phyloP scores from a whole-genome alignment of 2,888 invertebrate species.

The Hecatera dysodea region DNA sequence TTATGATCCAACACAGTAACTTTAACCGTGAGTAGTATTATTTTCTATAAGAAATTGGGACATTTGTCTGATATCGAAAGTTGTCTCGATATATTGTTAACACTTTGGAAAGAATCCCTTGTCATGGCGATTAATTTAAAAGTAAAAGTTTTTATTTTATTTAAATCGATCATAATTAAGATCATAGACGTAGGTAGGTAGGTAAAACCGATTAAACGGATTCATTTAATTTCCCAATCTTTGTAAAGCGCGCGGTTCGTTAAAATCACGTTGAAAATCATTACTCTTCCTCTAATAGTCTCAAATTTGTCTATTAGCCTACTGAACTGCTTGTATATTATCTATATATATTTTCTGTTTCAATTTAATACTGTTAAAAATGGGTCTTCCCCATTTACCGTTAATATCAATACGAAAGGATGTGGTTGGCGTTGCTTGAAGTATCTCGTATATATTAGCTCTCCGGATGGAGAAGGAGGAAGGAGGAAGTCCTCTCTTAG shows the following conservation, averaged over 20 bases:
- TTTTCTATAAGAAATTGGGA: slow-evolving; percentile 74
- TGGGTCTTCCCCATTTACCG: not conserved
- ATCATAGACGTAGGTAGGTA: not conserved
- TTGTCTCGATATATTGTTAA: slow-evolving; percentile 43
- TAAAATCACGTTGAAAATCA: not conserved
- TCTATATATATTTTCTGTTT: not conserved
- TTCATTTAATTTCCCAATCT: not conserved
- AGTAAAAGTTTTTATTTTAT: slow-evolving; percentile 5
- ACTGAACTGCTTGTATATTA: not conserved
- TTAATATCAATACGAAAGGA: too few species aligned
- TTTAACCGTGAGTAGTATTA: slow-evolving; percentile 74
- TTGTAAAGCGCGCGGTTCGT: not conserved
- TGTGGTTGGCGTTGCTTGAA: too few species aligned
- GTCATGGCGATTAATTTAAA: slow-evolving; percentile 14
- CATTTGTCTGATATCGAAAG: slow-evolving; percentile 72
- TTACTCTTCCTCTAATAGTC: not conserved
- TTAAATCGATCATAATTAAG: not conserved
- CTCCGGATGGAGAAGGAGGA: too few species aligned
- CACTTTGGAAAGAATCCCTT: slow-evolving; percentile 4
- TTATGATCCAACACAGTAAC: slow-evolving; percentile 77
- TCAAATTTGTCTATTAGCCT: not conserved
- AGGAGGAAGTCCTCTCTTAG: too few species aligned
- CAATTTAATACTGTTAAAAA: slow-evolving; percentile 1
- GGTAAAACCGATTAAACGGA: not conserved
- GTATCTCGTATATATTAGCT: too few species aligned